A percentile compares a stretch with the other conserved stretches of the same genome.
Evolutionary conservation across 1,140 invertebrate genomes (phyloP).

Genomic region (Heliconius congener): DNA sequence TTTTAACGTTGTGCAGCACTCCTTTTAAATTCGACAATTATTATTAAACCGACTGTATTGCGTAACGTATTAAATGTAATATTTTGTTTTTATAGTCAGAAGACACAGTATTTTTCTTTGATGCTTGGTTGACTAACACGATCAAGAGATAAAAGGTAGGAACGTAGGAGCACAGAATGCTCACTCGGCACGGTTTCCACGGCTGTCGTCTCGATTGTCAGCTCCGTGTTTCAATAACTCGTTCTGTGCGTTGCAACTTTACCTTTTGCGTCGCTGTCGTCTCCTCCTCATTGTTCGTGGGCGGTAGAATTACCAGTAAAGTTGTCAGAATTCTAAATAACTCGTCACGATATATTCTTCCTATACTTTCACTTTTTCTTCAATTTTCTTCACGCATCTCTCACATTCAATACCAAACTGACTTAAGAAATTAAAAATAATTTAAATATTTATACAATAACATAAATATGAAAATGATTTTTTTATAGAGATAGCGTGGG

Average conservation of each 20-base stretch:
- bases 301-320: constrained; percentile 11
- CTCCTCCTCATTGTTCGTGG: constrained; percentile 23
- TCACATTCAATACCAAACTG: neutral
- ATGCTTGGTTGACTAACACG: constrained; percentile 76
- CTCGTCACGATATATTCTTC: neutral
- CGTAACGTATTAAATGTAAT: neutral
- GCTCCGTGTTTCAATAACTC: constrained; percentile 56
- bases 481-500: no score
- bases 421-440: no score
- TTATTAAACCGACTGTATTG: neutral
- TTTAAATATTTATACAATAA: neutral
- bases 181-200: constrained; percentile 61
- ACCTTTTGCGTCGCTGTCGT: constrained; percentile 27
- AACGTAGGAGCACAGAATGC: constrained; percentile 49
- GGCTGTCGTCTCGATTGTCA: constrained; percentile 48
- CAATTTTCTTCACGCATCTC: neutral
- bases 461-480: neutral
- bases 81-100: neutral
- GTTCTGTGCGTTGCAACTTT: constrained; percentile 24
- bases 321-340: constrained; percentile 13
- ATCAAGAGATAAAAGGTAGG: constrained; percentile 76
- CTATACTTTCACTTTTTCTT: neutral
- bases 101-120: constrained; percentile 61
- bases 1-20: neutral
- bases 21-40: neutral